A percentile compares a stretch with the other conserved stretches of the same genome.
These are phyloP conservation scores for Trypoxylus dichotomus DNA, from an alignment of 1,140 invertebrate genomes.

Conservation along the genomic window DNA sequence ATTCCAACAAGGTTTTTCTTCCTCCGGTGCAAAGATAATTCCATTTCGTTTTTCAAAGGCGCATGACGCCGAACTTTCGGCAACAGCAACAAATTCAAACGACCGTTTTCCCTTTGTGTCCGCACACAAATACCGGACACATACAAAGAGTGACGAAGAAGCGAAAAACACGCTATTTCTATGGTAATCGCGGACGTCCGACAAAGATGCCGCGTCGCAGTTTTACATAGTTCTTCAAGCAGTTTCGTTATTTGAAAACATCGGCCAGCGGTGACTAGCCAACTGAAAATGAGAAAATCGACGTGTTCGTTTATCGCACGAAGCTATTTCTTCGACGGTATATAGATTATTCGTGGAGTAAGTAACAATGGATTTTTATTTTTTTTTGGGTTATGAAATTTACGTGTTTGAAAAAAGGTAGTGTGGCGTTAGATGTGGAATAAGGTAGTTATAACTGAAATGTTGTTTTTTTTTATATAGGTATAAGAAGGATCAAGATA, in stretches of 20 bases:
- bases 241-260: background rate
- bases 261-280: background rate
- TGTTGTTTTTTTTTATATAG: too few species aligned
- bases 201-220: constrained; percentile 1
- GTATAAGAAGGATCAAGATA: too few species aligned
- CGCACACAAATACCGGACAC: background rate
- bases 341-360: background rate
- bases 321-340: background rate
- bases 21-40: background rate
- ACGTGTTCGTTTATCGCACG: background rate
- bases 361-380: too few species aligned
- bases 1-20: background rate
- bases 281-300: background rate
- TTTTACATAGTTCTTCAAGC: constrained; percentile 10
- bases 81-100: constrained; percentile 13
- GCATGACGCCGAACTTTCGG: background rate
- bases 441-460: too few species aligned
- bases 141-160: background rate
- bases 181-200: constrained; percentile 13
- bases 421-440: too few species aligned
- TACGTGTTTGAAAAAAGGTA: too few species aligned
- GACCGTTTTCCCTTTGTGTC: background rate
- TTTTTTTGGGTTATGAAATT: too few species aligned
- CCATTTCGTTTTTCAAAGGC: constrained; percentile 19
- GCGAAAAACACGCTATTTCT: constrained; percentile 18